Conservation (phyloP, 2,888 invertebrate genomes). For the Abrostola tripartita region DNA sequence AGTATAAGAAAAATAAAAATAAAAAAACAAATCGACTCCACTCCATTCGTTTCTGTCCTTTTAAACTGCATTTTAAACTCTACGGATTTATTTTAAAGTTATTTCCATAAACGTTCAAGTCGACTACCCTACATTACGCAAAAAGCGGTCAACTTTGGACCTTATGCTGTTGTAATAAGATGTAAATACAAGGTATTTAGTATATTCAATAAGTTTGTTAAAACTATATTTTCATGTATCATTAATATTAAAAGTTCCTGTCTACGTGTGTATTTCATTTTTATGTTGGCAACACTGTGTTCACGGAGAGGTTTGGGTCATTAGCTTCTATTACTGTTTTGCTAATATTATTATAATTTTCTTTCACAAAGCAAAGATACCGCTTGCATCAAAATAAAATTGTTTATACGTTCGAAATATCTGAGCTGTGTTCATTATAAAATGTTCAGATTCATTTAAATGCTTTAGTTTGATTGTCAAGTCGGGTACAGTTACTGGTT, state of each 20-base stretch:
- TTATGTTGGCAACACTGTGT: conserved; percentile 41
- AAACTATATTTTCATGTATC: conserved; percentile 53
- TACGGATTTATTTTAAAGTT: conserved; percentile 80
- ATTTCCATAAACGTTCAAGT: conserved; percentile 75
- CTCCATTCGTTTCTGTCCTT: conserved; percentile 55
- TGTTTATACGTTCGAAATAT: neutral
- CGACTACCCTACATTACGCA: conserved; percentile 32
- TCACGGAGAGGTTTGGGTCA: conserved; percentile 6
- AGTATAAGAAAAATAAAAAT: conserved; percentile 11
- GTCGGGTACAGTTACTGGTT: too few species aligned
- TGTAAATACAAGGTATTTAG: conserved; percentile 12
- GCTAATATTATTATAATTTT: neutral
- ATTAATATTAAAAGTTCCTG: conserved; percentile 48
- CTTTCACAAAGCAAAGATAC: neutral
- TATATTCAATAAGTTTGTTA: conserved; percentile 29
- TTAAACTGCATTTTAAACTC: conserved; percentile 78
- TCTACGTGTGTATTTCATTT: conserved; percentile 45
- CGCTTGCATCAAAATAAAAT: neutral
- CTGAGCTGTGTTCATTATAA: too few species aligned
- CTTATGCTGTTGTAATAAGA: conserved; percentile 47
- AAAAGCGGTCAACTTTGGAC: conserved; percentile 53
- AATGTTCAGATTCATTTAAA: too few species aligned
- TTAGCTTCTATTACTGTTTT: conserved; percentile 14
- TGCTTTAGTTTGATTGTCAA: too few species aligned
- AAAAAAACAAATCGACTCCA: conserved; percentile 52